Conservation (phyloP, 2,797 vertebrate species). For the Channa striata region DNA sequence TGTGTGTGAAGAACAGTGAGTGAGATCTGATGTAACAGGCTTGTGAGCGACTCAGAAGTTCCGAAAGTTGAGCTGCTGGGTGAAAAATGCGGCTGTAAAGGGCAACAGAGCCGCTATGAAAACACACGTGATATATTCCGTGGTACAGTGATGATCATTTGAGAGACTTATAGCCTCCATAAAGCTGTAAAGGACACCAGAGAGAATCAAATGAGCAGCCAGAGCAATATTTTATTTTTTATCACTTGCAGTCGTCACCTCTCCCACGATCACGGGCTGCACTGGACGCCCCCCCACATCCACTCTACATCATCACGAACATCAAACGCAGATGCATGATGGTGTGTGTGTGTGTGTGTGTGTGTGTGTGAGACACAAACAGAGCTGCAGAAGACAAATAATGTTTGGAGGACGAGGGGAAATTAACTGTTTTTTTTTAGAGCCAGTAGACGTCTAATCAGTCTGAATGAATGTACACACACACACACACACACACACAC, state of each 20-base stretch:
- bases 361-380: slow-evolving; percentile 28
- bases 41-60: slow-evolving; percentile 2
- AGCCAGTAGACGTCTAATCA: slow-evolving; percentile 56
- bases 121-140: slow-evolving; percentile 18
- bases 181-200: slow-evolving; percentile 2
- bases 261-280: slow-evolving; percentile 49
- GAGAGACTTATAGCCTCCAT: slow-evolving; percentile 12
- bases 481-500: background rate
- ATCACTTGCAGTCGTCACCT: slow-evolving; percentile 39
- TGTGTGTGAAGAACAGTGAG: background rate
- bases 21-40: slow-evolving; percentile 20
- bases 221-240: background rate
- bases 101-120: background rate
- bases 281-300: slow-evolving; percentile 11
- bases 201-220: slow-evolving; percentile 3
- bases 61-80: background rate
- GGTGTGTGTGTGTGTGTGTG: slow-evolving; percentile 32
- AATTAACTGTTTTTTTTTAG: slow-evolving; percentile 53
- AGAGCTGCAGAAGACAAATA: slow-evolving; percentile 42
- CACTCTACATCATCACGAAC: slow-evolving; percentile 29
- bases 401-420: slow-evolving; percentile 7
- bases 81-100: slow-evolving; percentile 13
- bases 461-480: slow-evolving; percentile 32
- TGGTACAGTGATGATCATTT: background rate
- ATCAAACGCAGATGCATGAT: slow-evolving; percentile 37